A percentile compares a stretch with the other conserved stretches of the same genome.
These are phyloP conservation scores for Melipona bicolor DNA, from an alignment of 2,888 invertebrate genomes.

Conservation along the genomic window DNA sequence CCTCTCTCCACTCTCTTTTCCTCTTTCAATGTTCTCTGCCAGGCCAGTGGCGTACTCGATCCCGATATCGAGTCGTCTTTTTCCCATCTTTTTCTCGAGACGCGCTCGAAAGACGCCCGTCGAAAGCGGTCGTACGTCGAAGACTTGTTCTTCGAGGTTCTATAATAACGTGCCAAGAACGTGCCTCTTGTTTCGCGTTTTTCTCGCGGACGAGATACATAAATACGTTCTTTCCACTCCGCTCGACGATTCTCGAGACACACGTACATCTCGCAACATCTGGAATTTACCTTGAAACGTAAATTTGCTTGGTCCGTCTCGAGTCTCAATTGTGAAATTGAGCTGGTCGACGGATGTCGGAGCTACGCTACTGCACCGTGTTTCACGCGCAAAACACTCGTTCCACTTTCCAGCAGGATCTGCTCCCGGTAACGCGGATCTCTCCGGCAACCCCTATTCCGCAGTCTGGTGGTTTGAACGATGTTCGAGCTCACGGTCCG, in stretches of 20 bases:
- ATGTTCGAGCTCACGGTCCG: constrained; percentile 69
- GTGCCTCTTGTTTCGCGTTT: constrained; percentile 31
- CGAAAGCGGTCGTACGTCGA: constrained; percentile 40
- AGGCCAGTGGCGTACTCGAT: constrained; percentile 69
- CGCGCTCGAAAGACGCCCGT: constrained; percentile 11
- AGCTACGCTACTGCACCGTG: constrained; percentile 45
- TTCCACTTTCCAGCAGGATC: constrained; percentile 35
- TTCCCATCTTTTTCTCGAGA: constrained; percentile 28
- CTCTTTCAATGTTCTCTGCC: constrained; percentile 66
- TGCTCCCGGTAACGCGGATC: constrained; percentile 48
- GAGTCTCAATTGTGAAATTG: too few species aligned
- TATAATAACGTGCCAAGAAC: constrained; percentile 51
- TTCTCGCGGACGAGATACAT: background rate
- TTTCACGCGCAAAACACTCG: constrained; percentile 51
- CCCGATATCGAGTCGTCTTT: constrained; percentile 59
- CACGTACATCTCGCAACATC: background rate
- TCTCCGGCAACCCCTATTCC: constrained; percentile 56
- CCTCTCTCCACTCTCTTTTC: constrained; percentile 71
- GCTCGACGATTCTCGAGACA: background rate
- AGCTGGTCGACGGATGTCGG: background rate
- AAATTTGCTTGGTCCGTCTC: too few species aligned
- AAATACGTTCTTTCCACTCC: background rate
- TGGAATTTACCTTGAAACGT: background rate
- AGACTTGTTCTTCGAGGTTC: constrained; percentile 19
- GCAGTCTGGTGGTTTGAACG: constrained; percentile 71